These are phyloP conservation scores for Cydia pomonella DNA, from an alignment of 1,140 invertebrate genomes.

Conservation along the genomic window DNA sequence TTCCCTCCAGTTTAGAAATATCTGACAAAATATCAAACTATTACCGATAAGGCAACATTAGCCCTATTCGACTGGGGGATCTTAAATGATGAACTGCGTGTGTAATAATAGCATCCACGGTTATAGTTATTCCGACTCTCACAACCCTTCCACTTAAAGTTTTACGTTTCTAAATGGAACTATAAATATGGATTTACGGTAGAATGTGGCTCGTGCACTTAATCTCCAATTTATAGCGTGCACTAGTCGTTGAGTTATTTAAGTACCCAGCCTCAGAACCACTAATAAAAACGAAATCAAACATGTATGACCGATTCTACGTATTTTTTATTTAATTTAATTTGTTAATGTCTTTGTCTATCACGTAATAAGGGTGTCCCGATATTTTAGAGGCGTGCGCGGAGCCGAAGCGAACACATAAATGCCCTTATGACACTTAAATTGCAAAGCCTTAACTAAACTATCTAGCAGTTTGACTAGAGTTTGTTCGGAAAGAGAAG, in stretches of 20 bases:
- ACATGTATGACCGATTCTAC: too few species aligned
- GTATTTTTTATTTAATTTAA: too few species aligned
- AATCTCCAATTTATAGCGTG: background rate
- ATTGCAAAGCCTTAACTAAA: too few species aligned
- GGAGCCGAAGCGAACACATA: too few species aligned
- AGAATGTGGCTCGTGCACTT: background rate
- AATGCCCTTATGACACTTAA: too few species aligned
- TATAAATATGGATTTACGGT: slow-evolving; percentile 17
- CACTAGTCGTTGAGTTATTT: background rate
- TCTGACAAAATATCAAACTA: background rate
- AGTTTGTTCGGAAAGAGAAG: too few species aligned
- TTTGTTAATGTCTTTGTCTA: too few species aligned
- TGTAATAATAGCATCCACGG: background rate
- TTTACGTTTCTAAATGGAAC: slow-evolving; percentile 17
- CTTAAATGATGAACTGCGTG: background rate
- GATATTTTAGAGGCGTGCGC: too few species aligned
- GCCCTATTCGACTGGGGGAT: background rate
- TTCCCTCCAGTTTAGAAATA: background rate
- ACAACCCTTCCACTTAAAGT: slow-evolving; percentile 1
- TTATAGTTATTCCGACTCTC: background rate
- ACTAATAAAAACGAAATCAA: background rate
- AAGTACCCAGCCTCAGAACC: background rate
- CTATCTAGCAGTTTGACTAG: too few species aligned
- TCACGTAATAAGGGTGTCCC: too few species aligned
- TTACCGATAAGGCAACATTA: background rate